A percentile compares a stretch with the other conserved stretches of the same genome.
phyloP scores from a whole-genome alignment of 2,797 vertebrate genomes.

The Girardinus metallicus region DNA sequence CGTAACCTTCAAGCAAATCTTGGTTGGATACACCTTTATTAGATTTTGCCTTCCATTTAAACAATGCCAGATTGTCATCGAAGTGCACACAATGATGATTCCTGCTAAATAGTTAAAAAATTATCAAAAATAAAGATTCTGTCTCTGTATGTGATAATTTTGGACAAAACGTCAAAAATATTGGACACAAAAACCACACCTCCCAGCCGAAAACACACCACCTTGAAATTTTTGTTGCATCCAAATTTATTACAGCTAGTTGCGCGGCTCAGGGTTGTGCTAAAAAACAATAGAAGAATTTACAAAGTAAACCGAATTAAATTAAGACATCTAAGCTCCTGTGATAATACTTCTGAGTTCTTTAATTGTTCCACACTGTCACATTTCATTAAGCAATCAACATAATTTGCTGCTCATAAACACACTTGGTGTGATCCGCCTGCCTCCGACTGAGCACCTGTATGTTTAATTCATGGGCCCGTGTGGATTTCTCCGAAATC shows the following conservation, averaged over 20 bases:
- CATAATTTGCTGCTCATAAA: constrained; percentile 41
- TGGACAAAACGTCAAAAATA: not conserved
- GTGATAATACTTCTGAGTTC: constrained; percentile 12
- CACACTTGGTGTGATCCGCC: constrained; percentile 47
- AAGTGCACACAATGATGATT: not conserved
- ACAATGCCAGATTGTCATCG: not conserved
- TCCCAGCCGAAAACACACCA: not conserved
- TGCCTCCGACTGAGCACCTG: constrained; percentile 54
- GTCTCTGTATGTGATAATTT: not conserved
- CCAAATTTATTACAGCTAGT: not conserved
- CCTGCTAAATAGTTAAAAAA: not conserved
- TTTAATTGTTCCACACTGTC: constrained; percentile 32
- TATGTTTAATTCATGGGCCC: constrained; percentile 74
- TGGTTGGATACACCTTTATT: not conserved
- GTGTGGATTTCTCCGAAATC: constrained; percentile 43
- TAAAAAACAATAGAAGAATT: not conserved
- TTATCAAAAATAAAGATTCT: not conserved
- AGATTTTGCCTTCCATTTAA: not conserved
- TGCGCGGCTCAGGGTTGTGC: constrained; percentile 14
- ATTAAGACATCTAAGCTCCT: constrained; percentile 18
- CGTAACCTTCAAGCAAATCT: not conserved
- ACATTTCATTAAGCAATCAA: constrained; percentile 38
- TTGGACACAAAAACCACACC: not conserved
- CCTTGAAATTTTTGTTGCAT: not conserved
- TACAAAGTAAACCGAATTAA: constrained; percentile 17